Percentiles rank a stretch among this genome's conserved stretches.
Conservation (phyloP, 2,797 vertebrate genomes). For the Coregonus sp. region DNA sequence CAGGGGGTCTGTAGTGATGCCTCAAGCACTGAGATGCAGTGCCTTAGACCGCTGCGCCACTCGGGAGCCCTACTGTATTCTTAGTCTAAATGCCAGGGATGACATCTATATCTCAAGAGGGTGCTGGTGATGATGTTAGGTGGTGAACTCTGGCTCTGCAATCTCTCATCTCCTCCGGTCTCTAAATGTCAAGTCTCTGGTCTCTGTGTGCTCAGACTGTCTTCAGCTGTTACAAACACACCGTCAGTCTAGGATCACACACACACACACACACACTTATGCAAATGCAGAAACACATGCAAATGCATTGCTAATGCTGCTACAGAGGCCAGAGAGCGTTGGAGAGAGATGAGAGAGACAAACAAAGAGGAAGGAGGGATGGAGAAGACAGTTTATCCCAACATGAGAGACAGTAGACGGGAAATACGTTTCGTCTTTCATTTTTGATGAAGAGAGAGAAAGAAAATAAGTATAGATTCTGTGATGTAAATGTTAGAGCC, state of each 20-base stretch:
- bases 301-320: not conserved
- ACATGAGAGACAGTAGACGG: not conserved
- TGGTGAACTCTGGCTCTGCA: constrained; percentile 17
- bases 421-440: not conserved
- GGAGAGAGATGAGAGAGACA: not conserved
- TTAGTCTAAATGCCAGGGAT: constrained; percentile 44
- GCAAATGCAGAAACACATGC: not conserved
- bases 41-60: too few relatives aligned
- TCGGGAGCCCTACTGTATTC: not conserved
- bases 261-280: constrained; percentile 6
- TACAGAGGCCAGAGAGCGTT: not conserved
- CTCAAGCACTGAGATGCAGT: too few relatives aligned
- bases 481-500: not conserved
- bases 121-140: constrained; percentile 12
- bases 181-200: constrained; percentile 51
- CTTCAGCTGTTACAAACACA: constrained; percentile 1
- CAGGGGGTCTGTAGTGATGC: too few relatives aligned
- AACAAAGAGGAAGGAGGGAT: not conserved
- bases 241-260: not conserved
- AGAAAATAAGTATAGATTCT: not conserved
- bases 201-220: constrained; percentile 22
- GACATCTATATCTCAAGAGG: constrained; percentile 47
- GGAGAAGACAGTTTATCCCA: not conserved
- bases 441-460: not conserved
- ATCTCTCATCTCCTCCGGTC: constrained; percentile 2